phyloP scores from a whole-genome alignment of 2,113 vertebrate genomes.

The Piprites chloris region DNA sequence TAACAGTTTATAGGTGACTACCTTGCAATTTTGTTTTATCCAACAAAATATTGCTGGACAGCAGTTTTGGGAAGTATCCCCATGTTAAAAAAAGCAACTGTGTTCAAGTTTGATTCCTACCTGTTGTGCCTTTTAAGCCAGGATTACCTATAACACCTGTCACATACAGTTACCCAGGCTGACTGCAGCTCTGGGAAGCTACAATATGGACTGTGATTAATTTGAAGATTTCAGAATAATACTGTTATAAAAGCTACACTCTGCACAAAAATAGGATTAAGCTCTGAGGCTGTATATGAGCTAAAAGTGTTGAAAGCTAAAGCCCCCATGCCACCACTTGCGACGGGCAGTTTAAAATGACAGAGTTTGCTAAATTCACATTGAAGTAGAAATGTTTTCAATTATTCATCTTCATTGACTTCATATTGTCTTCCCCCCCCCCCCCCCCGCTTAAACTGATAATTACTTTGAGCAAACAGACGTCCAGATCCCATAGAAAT shows the following conservation, averaged over 20 bases:
- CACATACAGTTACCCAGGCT: slow-evolving; percentile 13
- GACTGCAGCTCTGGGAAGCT: slow-evolving; percentile 49
- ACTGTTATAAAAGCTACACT: slow-evolving; percentile 69
- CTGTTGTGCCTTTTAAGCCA: slow-evolving; percentile 60
- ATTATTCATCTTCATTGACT: slow-evolving; percentile 37
- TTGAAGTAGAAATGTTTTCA: slow-evolving; percentile 13
- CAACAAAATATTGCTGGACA: neutral
- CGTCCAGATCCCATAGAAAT: slow-evolving; percentile 55
- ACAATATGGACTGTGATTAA: slow-evolving; percentile 61
- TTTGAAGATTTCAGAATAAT: slow-evolving; percentile 68
- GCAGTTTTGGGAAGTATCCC: neutral
- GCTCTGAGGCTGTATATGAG: slow-evolving; percentile 68
- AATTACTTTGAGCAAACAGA: slow-evolving; percentile 60
- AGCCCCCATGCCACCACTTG: neutral
- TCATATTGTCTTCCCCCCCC: neutral
- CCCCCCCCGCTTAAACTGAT: slow-evolving; percentile 31
- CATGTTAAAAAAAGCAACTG: slow-evolving; percentile 6
- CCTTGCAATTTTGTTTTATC: neutral
- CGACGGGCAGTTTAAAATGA: neutral
- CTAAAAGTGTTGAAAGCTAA: slow-evolving; percentile 66
- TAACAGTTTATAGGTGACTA: neutral
- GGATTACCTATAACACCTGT: slow-evolving; percentile 47
- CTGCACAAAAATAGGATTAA: slow-evolving; percentile 73
- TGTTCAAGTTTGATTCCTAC: slow-evolving; percentile 41
- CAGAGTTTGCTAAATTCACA: slow-evolving; percentile 18